Percentiles rank a stretch among this genome's conserved stretches.
phyloP scores from a whole-genome alignment of 2,797 vertebrate species.

The Acipenser ruthenus region DNA sequence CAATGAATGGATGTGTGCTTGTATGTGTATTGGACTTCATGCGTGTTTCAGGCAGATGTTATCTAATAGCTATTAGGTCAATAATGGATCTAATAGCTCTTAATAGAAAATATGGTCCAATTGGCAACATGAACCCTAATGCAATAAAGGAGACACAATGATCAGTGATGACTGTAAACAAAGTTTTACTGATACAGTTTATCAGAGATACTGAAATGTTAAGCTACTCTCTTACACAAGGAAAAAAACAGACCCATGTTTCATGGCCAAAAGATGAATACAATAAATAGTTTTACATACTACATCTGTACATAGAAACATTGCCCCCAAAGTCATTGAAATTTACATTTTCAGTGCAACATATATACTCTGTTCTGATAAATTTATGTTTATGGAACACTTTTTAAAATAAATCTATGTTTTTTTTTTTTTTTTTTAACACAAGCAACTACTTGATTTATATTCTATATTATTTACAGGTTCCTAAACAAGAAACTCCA shows the following conservation, averaged over 20 bases:
- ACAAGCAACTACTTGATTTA: conserved; percentile 79
- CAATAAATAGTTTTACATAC: conserved; percentile 98
- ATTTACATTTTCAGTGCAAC: conserved; percentile 96
- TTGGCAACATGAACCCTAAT: background rate
- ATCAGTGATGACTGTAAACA: conserved; percentile 79
- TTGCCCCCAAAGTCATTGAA: conserved; percentile 87
- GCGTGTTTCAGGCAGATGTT: too few relatives aligned
- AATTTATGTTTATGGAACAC: conserved; percentile 61
- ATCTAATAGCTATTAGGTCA: too few relatives aligned
- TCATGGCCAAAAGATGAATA: conserved; percentile 89
- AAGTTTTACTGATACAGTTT: conserved; percentile 94
- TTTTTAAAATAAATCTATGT: conserved; percentile 62
- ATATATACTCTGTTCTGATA: conserved; percentile 79
- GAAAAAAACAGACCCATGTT: conserved; percentile 75
- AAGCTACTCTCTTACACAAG: conserved; percentile 89
- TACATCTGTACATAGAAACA: conserved; percentile 92
- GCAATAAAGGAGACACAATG: conserved; percentile 18
- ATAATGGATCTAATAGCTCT: too few relatives aligned
- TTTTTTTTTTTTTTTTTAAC: conserved; percentile 51
- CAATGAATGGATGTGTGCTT: too few relatives aligned
- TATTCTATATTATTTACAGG: conserved; percentile 87
- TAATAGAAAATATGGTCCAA: too few relatives aligned
- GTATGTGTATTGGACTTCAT: too few relatives aligned
- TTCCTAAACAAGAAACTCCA: conserved; percentile 88
- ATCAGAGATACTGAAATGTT: conserved; percentile 90